These are phyloP conservation scores for Mythimna vitellina DNA, from an alignment of 2,888 invertebrate species.

Conservation along the genomic window DNA sequence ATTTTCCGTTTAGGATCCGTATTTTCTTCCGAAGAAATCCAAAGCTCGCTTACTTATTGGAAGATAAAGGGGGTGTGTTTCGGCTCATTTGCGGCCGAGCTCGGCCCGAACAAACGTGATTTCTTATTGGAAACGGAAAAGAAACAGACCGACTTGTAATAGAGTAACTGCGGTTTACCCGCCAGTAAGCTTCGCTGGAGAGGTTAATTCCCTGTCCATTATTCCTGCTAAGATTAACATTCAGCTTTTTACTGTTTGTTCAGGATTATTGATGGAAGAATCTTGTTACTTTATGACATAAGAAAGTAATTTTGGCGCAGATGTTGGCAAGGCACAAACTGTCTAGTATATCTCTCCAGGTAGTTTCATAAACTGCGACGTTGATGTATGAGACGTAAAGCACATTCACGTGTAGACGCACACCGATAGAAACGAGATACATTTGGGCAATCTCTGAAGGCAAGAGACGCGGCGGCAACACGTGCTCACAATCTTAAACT, in stretches of 20 bases:
- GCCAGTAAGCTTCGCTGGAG: constrained; percentile 68
- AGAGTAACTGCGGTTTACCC: constrained; percentile 77
- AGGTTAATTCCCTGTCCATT: constrained; percentile 76
- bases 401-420: constrained; percentile 66
- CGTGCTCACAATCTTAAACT: constrained; percentile 87
- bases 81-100: constrained; percentile 87
- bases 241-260: constrained; percentile 64
- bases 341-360: constrained; percentile 81
- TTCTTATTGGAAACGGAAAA: constrained; percentile 83
- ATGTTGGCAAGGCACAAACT: constrained; percentile 71
- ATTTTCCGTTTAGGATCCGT: constrained; percentile 77
- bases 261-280: constrained; percentile 47
- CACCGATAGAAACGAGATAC: constrained; percentile 74
- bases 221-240: constrained; percentile 75
- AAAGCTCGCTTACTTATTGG: constrained; percentile 86
- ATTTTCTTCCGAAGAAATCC: constrained; percentile 78
- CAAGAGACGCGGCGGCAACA: constrained; percentile 77
- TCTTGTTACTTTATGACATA: constrained; percentile 53
- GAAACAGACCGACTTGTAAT: constrained; percentile 78
- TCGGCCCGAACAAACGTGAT: constrained; percentile 85
- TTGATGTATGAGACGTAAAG: constrained; percentile 82
- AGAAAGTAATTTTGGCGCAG: constrained; percentile 55
- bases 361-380: constrained; percentile 82
- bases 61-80: constrained; percentile 88
- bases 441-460: constrained; percentile 80